Evolutionary conservation across 2,113 vertebrate genomes (phyloP), one percentile per base, ranked within the genome.

Genomic region (Australoheros scitulus): DNA sequence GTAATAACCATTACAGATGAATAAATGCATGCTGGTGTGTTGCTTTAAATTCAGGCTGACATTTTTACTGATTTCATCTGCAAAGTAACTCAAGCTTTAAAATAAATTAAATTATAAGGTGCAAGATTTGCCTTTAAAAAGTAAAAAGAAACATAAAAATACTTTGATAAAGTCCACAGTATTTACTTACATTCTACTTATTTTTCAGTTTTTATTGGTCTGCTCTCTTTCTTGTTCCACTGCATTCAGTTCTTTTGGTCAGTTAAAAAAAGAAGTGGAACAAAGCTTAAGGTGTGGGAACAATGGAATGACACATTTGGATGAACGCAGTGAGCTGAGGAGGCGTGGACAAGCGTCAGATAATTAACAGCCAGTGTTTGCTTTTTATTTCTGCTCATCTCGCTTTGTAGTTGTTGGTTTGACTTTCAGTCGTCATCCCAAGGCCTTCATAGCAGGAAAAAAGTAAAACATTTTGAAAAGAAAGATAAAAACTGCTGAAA

Each of bases 271-370:
- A 6, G 41, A 50, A 52, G 43, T 52, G 26, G 43, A 72, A 52
- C 43, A 72, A 70, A 70, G 65, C 65, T 72, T 52, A 55, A 50
- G 47, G 68, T 32, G 68, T 55, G 47, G 68, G 32, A 72, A 55
- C 11, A 72, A 52, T 32, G 24, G 32, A 26, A 32, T 1, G 17
- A 72, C 26, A 13, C 2, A 6, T 72, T 55, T 72, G 26, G 68
- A 55, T 55, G 43, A 52, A 32, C 52, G 26, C 26, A 20, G 68
- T 72, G 47, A 72, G 65, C 17, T 52, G 43, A 52, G 24, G 15
- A 29, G 65, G 65, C 5, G 2, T 52, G 65, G 43, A 8, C 9
- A 6, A 13, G 47, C 3, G 2, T 72, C 52, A 72, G 32, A 32
- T n/a, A 3, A 55, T 50, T 29, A 20, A 55, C 68, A 55, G 47